Conservation (phyloP, 1,140 invertebrate species). For the Steinernema khuongi region DNA sequence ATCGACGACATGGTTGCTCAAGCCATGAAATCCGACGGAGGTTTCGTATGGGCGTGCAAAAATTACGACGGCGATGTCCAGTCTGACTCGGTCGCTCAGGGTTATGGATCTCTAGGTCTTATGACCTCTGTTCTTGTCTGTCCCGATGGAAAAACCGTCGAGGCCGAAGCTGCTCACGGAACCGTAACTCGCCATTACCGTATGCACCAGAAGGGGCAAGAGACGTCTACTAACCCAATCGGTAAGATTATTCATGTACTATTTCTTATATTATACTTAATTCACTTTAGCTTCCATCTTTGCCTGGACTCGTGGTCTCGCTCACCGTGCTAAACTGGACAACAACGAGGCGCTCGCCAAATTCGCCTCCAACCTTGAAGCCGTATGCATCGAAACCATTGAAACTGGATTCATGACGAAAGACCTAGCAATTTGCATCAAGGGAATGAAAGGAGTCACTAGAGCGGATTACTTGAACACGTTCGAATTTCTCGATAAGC, state of each 20-base stretch:
- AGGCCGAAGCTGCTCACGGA: slow-evolving; percentile 92
- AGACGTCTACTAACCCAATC: slow-evolving; percentile 95
- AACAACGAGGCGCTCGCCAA: slow-evolving; percentile 73
- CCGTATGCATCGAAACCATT: slow-evolving; percentile 85
- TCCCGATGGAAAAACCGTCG: slow-evolving; percentile 90
- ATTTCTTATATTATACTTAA: slow-evolving; percentile 19
- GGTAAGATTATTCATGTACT: slow-evolving; percentile 61
- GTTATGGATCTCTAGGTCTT: slow-evolving; percentile 75
- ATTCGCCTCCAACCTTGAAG: slow-evolving; percentile 62
- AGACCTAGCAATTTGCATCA: slow-evolving; percentile 93
- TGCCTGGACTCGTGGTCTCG: slow-evolving; percentile 85
- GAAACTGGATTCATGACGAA: slow-evolving; percentile 91
- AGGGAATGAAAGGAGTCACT: slow-evolving; percentile 66
- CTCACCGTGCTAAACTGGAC: slow-evolving; percentile 86
- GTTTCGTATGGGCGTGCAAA: slow-evolving; percentile 98
- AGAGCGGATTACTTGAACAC: slow-evolving; percentile 88
- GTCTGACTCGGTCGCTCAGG: slow-evolving; percentile 91
- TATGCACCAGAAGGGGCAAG: slow-evolving; percentile 85
- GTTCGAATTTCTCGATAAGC: slow-evolving; percentile 91
- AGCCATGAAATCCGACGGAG: slow-evolving; percentile 93
- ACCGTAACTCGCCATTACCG: slow-evolving; percentile 91
- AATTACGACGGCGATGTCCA: slow-evolving; percentile 99
- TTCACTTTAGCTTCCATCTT: slow-evolving; percentile 77
- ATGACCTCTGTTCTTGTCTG: slow-evolving; percentile 91
- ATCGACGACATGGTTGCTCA: slow-evolving; percentile 99